phyloP scores from a whole-genome alignment of 2,888 invertebrate species.

The Apamea monoglypha region DNA sequence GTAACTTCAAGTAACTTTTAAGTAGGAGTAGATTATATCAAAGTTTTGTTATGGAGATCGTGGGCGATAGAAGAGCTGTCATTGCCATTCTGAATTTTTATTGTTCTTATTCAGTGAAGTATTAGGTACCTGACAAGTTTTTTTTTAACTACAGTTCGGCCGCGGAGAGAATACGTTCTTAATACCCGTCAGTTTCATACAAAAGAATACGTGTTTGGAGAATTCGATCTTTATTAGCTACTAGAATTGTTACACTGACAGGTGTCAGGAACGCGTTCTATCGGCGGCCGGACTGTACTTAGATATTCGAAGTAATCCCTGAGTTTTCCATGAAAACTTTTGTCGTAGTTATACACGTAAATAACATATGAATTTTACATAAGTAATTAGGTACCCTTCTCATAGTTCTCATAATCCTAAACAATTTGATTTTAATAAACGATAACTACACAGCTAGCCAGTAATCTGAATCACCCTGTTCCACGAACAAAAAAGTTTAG shows the following conservation, averaged over 20 bases:
- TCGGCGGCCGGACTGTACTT: background rate
- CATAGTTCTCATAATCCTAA: conserved; percentile 17
- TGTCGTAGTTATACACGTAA: background rate
- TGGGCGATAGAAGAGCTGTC: conserved; percentile 10
- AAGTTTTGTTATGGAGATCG: conserved; percentile 2
- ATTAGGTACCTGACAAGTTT: too few species aligned
- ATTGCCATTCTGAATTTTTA: background rate
- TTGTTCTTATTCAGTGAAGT: background rate
- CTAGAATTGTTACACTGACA: too few species aligned
- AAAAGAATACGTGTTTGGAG: background rate
- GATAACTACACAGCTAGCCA: conserved; percentile 15
- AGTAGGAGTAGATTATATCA: background rate
- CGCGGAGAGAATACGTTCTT: too few species aligned
- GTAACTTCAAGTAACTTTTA: background rate
- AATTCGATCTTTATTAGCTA: too few species aligned
- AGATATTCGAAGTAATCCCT: background rate
- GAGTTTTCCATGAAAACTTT: background rate
- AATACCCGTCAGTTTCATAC: background rate
- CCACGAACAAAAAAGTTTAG: conserved; percentile 42
- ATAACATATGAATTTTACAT: conserved; percentile 13
- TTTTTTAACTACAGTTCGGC: too few species aligned
- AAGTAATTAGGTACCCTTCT: background rate
- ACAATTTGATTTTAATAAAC: conserved; percentile 24
- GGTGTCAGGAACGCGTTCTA: too few species aligned
- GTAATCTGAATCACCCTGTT: conserved; percentile 46